A percentile compares a stretch with the other conserved stretches of the same genome.
Evolutionary conservation across 2,888 invertebrate species (phyloP).

Genomic region (Latrodectus hesperus): DNA sequence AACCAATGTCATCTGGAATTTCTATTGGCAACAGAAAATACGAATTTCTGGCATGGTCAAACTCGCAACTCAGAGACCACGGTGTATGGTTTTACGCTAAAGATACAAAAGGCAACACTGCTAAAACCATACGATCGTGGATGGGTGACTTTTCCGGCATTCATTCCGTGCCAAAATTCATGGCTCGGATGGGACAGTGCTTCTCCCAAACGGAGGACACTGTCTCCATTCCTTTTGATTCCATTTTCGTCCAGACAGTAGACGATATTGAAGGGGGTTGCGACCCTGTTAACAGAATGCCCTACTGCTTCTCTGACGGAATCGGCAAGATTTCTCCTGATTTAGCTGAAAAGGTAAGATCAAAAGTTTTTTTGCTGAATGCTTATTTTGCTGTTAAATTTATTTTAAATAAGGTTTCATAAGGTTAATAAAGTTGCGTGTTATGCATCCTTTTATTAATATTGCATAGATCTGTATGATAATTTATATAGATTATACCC

Average conservation of each 20-base stretch:
- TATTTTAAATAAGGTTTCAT: too few species aligned
- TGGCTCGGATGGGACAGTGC: slow-evolving; percentile 71
- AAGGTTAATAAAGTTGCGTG: too few species aligned
- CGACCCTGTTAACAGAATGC: slow-evolving; percentile 23
- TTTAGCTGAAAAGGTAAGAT: slow-evolving; percentile 61
- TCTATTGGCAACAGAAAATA: slow-evolving; percentile 18
- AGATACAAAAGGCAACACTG: slow-evolving; percentile 47
- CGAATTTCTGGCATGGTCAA: slow-evolving; percentile 48
- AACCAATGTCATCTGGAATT: slow-evolving; percentile 22
- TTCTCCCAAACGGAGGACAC: slow-evolving; percentile 70
- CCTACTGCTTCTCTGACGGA: slow-evolving; percentile 70
- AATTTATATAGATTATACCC: too few species aligned
- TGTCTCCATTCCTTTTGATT: slow-evolving; percentile 45
- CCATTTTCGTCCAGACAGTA: slow-evolving; percentile 25
- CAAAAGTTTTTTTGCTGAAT: too few species aligned
- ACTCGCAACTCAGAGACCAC: slow-evolving; percentile 40
- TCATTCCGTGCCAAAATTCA: slow-evolving; percentile 70
- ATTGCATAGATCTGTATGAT: too few species aligned
- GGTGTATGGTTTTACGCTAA: slow-evolving; percentile 69
- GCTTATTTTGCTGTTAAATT: too few species aligned
- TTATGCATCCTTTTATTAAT: too few species aligned
- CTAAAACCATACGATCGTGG: slow-evolving; percentile 60
- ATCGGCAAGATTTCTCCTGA: slow-evolving; percentile 68
- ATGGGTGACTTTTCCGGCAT: slow-evolving; percentile 71
- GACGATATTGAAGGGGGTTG: slow-evolving; percentile 50